phyloP scores from a whole-genome alignment of 2,888 invertebrate genomes.

The Cotesia congregata region DNA sequence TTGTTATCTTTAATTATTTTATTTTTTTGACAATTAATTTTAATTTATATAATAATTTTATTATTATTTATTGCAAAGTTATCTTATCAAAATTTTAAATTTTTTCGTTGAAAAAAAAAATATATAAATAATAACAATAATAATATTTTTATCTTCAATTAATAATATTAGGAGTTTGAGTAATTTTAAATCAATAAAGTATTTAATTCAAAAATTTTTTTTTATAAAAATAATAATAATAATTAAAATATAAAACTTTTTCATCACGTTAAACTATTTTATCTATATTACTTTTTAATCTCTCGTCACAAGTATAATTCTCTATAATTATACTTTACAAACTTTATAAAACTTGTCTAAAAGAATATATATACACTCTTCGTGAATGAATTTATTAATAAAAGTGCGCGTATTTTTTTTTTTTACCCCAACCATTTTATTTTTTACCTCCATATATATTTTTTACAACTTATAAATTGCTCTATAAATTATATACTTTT shows the following conservation, averaged over 20 bases:
- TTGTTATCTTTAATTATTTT: too few relatives aligned
- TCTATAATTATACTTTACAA: constrained; percentile 39
- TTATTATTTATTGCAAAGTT: too few relatives aligned
- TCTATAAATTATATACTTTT: too few relatives aligned
- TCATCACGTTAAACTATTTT: not conserved
- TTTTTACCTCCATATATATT: not conserved
- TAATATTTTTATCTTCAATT: too few relatives aligned
- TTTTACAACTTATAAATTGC: not conserved
- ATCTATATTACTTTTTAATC: constrained; percentile 24
- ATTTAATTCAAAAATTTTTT: not conserved
- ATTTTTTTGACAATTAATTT: too few relatives aligned
- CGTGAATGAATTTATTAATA: constrained; percentile 13
- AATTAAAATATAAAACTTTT: not conserved
- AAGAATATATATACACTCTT: not conserved
- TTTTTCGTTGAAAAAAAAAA: too few relatives aligned
- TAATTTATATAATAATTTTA: too few relatives aligned
- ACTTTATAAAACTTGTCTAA: constrained; percentile 42
- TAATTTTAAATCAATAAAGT: not conserved
- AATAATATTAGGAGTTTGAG: too few relatives aligned
- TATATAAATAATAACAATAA: too few relatives aligned
- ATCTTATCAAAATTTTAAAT: too few relatives aligned
- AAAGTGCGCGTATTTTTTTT: not conserved
- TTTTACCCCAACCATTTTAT: not conserved
- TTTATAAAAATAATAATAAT: not conserved
- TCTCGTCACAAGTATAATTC: constrained; percentile 39